phyloP scores from a whole-genome alignment of 2,797 vertebrate genomes.

The Hyperoplus immaculatus region DNA sequence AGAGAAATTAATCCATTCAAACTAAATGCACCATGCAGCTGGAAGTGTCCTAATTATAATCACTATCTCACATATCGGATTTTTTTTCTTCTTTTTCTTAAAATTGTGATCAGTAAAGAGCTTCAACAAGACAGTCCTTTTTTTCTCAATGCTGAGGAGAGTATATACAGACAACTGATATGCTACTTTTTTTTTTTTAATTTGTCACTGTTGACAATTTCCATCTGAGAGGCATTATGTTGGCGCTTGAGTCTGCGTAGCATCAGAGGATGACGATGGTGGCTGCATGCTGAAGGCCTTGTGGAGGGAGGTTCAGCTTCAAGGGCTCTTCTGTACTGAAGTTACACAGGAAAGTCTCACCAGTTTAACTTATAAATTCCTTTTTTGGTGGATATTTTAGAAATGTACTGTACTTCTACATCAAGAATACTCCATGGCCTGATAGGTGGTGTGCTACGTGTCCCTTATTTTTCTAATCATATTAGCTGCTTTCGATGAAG shows the following conservation, averaged over 20 bases:
- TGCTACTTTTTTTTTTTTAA: not conserved
- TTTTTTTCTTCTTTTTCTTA: constrained; percentile 12
- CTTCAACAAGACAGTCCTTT: constrained; percentile 21
- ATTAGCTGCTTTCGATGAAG: not conserved
- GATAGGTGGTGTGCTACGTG: not conserved
- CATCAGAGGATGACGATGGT: constrained; percentile 16
- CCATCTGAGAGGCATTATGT: not conserved
- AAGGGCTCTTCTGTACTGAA: constrained; percentile 1
- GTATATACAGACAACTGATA: not conserved
- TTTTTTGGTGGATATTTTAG: not conserved
- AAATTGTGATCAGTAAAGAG: constrained; percentile 24
- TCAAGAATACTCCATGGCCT: not conserved
- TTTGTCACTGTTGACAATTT: constrained; percentile 20
- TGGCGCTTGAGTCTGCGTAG: constrained; percentile 3
- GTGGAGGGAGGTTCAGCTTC: constrained; percentile 10
- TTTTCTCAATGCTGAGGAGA: constrained; percentile 7
- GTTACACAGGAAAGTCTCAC: not conserved
- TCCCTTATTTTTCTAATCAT: not conserved
- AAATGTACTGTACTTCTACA: not conserved
- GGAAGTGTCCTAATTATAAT: constrained; percentile 47
- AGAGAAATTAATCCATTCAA: constrained; percentile 47
- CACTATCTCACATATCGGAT: constrained; percentile 19
- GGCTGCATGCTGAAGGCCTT: constrained; percentile 6
- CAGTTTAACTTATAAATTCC: not conserved
- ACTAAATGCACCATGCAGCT: constrained; percentile 29